Conservation (phyloP, 2,888 invertebrate genomes). For the Hermodice carunculata region DNA sequence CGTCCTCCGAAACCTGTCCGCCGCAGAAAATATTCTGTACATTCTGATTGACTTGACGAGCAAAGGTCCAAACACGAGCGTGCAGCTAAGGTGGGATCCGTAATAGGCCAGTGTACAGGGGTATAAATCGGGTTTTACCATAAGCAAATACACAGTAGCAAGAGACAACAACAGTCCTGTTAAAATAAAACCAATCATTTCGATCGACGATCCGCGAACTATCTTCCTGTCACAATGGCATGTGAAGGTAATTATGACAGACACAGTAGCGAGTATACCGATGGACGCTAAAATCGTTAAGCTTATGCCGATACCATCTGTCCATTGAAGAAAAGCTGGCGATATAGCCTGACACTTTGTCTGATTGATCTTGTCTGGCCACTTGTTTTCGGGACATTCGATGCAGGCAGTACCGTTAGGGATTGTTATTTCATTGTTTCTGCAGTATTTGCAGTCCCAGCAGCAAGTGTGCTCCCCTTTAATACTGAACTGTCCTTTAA, state of each 20-base stretch:
- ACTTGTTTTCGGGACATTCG: slow-evolving; percentile 37
- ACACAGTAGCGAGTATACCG: no score
- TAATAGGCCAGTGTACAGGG: no score
- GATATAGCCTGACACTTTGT: slow-evolving; percentile 8
- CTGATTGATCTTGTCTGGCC: slow-evolving; percentile 35
- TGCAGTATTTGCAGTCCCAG: slow-evolving; percentile 47
- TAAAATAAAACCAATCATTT: no score
- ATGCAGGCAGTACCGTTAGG: slow-evolving; percentile 33
- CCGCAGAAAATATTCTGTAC: slow-evolving; percentile 44
- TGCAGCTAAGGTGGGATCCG: no score
- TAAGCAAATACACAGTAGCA: no score
- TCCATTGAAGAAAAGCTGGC: slow-evolving; percentile 10
- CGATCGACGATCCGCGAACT: no score
- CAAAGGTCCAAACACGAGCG: slow-evolving; percentile 43
- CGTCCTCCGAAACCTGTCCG: slow-evolving; percentile 23
- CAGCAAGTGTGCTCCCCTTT: slow-evolving; percentile 44
- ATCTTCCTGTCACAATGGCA: no score
- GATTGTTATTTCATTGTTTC: slow-evolving; percentile 41
- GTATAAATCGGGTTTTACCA: no score
- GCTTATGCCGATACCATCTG: no score
- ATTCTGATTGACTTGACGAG: slow-evolving; percentile 46
- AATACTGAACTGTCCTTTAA: slow-evolving; percentile 35
- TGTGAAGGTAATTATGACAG: no score
- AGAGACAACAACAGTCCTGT: no score
- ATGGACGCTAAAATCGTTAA: no score